Evolutionary conservation across 2,888 invertebrate genomes (phyloP).

Genomic region (Ellobium chinense): DNA sequence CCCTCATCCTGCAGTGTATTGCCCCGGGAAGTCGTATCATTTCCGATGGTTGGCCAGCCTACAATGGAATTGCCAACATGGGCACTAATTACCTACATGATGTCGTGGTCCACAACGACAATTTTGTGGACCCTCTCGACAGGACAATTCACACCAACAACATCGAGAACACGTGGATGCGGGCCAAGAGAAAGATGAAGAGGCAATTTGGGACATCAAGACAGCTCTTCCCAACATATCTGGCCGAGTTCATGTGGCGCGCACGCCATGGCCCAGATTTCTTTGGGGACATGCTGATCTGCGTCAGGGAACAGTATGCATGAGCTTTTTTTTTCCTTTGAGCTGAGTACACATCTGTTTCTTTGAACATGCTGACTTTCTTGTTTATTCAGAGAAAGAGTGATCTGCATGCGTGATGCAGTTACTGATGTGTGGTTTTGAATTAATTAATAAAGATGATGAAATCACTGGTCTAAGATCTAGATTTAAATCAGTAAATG

Average conservation of each 20-base stretch:
- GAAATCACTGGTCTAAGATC: too few species aligned
- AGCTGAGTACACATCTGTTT: too few species aligned
- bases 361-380: too few species aligned
- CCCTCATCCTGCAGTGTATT: constrained; percentile 3
- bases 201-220: constrained; percentile 29
- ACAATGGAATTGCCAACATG: not conserved
- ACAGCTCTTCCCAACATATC: not conserved
- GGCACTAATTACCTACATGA: not conserved
- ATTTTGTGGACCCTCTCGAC: constrained; percentile 18
- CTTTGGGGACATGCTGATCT: too few species aligned
- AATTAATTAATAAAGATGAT: too few species aligned
- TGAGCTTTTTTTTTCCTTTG: too few species aligned
- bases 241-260: not conserved
- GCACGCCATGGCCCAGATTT: too few species aligned
- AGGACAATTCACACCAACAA: not conserved
- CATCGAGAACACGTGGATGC: constrained; percentile 25
- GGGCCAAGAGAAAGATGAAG: constrained; percentile 19
- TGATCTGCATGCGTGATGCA: too few species aligned
- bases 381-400: too few species aligned
- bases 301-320: too few species aligned
- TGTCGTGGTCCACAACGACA: constrained; percentile 5
- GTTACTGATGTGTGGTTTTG: too few species aligned
- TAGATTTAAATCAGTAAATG: too few species aligned
- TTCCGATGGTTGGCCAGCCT: constrained; percentile 20
- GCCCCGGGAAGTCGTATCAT: constrained; percentile 24